Evolutionary conservation across 2,888 invertebrate species (phyloP).

Genomic region (Diaphora mendica): DNA sequence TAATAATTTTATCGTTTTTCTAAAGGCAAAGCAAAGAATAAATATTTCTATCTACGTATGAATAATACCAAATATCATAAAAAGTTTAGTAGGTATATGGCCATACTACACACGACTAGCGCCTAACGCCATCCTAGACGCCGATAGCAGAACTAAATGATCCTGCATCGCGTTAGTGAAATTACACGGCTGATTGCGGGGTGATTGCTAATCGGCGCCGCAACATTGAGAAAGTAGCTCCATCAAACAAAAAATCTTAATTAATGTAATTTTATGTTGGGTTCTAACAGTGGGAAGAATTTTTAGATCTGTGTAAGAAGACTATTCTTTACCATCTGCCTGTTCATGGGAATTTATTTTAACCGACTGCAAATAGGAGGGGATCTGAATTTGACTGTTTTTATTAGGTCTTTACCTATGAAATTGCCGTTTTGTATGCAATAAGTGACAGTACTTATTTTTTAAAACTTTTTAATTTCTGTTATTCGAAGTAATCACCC

Average conservation of each 20-base stretch:
- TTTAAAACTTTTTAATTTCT: no score
- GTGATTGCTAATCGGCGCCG: conserved; percentile 7
- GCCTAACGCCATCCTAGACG: conserved; percentile 5
- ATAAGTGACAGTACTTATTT: no score
- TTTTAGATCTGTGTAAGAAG: neutral
- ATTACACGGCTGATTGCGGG: conserved; percentile 5
- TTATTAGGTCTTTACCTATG: no score
- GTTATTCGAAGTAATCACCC: no score
- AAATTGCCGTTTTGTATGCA: no score
- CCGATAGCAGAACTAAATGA: conserved; percentile 6
- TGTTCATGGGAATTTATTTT: neutral
- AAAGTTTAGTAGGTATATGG: neutral
- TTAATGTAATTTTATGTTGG: neutral
- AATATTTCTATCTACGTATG: neutral
- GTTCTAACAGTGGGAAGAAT: neutral
- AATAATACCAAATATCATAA: neutral
- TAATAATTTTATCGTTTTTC: neutral
- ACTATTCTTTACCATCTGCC: neutral
- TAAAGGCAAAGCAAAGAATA: neutral
- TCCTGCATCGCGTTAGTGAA: conserved; percentile 4
- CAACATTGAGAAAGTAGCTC: conserved; percentile 2
- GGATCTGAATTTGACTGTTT: neutral
- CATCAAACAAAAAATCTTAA: conserved; percentile 1
- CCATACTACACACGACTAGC: neutral
- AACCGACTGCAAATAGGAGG: neutral